These are phyloP conservation scores for Seira sanloemensis DNA, from an alignment of 2,888 invertebrate genomes.

Conservation along the genomic window DNA sequence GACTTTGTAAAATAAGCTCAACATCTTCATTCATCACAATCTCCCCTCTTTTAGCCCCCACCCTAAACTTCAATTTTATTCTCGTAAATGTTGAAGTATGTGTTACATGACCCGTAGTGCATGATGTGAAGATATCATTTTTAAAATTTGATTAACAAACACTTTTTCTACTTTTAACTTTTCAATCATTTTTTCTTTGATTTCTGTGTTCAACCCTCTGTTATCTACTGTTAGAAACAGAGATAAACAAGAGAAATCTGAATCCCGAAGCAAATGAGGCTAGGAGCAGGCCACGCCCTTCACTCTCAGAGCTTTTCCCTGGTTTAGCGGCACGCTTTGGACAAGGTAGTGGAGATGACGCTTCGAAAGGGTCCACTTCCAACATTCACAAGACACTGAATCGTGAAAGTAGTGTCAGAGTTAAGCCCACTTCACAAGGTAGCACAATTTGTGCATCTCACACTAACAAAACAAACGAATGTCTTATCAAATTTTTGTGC, in stretches of 20 bases:
- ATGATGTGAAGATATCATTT: background rate
- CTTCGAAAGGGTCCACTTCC: conserved; percentile 70
- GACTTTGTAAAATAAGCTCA: no score
- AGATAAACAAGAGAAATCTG: conserved; percentile 71
- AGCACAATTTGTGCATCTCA: conserved; percentile 63
- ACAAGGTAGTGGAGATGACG: conserved; percentile 66
- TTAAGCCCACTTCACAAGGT: conserved; percentile 73
- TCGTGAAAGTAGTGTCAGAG: conserved; percentile 73
- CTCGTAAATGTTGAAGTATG: background rate
- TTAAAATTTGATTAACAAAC: no score
- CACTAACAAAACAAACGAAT: conserved; percentile 20
- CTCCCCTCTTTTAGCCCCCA: background rate
- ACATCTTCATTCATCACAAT: no score
- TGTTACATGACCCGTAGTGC: background rate
- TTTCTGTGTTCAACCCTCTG: no score
- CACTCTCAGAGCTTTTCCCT: conserved; percentile 73
- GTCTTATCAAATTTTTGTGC: background rate
- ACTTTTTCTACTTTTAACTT: no score
- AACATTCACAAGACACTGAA: conserved; percentile 71
- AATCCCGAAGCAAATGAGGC: conserved; percentile 69
- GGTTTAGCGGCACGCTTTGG: conserved; percentile 73
- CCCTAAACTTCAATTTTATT: background rate
- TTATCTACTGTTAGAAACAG: conserved; percentile 60
- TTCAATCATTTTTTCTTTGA: background rate
- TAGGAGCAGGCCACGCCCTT: conserved; percentile 71